These are phyloP conservation scores for Halocynthia aurantium DNA, from an alignment of 23 tunicate species.

Conservation along the genomic window DNA sequence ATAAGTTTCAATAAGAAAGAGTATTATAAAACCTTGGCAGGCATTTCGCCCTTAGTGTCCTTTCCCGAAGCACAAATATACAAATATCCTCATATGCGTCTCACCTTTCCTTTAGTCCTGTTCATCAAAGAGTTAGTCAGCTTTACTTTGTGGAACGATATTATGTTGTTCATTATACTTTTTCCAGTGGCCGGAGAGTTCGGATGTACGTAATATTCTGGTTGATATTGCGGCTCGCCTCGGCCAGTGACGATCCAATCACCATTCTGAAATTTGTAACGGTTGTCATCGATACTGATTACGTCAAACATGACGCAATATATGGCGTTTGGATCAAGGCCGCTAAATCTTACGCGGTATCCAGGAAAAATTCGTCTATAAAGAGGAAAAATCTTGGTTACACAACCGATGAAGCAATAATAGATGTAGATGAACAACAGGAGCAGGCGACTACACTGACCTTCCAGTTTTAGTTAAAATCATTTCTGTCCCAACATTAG, in stretches of 20 bases:
- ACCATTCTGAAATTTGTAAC: slow-evolving; percentile 19
- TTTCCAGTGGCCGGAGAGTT: slow-evolving; percentile 36
- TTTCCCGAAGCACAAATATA: not conserved
- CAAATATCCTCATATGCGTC: not conserved
- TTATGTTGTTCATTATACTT: slow-evolving; percentile 43
- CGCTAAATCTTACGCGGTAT: slow-evolving; percentile 9
- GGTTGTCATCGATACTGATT: not conserved
- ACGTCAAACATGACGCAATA: slow-evolving; percentile 19
- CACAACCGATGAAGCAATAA: no score
- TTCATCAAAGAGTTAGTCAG: slow-evolving; percentile 29
- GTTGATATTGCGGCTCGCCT: slow-evolving; percentile 41
- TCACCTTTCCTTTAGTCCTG: slow-evolving; percentile 22
- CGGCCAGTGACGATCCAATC: slow-evolving; percentile 53
- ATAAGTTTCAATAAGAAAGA: not conserved
- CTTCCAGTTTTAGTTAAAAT: slow-evolving; percentile 10
- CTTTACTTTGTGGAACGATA: slow-evolving; percentile 58
- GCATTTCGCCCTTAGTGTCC: no score
- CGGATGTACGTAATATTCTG: slow-evolving; percentile 35
- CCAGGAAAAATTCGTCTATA: slow-evolving; percentile 14
- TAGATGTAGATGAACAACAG: not conserved
- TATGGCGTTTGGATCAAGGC: not conserved
- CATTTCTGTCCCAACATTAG: slow-evolving; percentile 16
- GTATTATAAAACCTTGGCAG: no score
- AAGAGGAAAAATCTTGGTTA: not conserved
- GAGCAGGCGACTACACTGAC: not conserved